These are phyloP conservation scores for Cyrtonyx montezumae DNA, from an alignment of 2,113 vertebrate genomes.

Conservation along the genomic window DNA sequence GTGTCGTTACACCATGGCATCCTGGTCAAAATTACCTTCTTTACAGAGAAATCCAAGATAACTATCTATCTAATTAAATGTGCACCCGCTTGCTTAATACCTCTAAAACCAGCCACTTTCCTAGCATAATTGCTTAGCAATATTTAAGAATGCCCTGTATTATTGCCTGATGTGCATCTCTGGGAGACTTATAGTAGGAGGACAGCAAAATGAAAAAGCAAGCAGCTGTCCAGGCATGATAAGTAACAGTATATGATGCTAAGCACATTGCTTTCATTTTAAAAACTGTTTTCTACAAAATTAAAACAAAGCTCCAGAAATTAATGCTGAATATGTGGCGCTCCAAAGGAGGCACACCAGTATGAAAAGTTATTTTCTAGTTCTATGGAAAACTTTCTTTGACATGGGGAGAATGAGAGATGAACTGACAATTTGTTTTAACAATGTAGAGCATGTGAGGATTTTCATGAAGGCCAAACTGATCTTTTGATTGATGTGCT, in stretches of 20 bases:
- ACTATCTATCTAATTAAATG: conserved; percentile 29
- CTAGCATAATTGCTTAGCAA: neutral
- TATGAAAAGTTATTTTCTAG: neutral
- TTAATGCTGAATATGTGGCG: neutral
- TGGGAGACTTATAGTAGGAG: neutral
- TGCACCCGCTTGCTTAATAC: conserved; percentile 4
- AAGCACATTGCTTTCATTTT: neutral
- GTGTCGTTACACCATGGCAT: neutral
- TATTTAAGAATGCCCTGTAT: neutral
- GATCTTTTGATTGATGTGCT: neutral
- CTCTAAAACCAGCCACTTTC: neutral
- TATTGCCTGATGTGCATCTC: neutral
- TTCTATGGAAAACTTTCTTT: neutral
- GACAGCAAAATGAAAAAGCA: neutral
- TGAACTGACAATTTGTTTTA: too few species aligned
- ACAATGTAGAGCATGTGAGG: neutral
- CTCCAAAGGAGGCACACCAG: neutral
- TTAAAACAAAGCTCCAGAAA: neutral
- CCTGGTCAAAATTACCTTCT: conserved; percentile 17
- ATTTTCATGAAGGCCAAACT: neutral
- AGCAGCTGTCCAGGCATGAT: neutral
- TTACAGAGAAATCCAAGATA: neutral
- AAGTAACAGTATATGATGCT: neutral
- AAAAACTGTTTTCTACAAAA: neutral
- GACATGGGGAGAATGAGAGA: too few species aligned